Evolutionary conservation across 23 tunicate genomes (phyloP).

Genomic region (Ascidia mentula): DNA sequence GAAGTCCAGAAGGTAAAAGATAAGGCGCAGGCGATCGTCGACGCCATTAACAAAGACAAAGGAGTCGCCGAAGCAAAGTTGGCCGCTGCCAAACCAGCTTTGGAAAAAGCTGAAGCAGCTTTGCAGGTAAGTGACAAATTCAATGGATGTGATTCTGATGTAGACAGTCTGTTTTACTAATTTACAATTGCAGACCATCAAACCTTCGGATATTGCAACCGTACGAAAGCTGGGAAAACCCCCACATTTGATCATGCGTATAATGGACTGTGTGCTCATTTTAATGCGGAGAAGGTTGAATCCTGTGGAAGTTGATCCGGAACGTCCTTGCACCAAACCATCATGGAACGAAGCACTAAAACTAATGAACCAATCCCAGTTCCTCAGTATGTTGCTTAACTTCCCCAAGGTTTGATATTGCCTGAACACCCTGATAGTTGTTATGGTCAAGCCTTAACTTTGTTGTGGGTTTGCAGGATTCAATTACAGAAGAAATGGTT

Average conservation of each 20-base stretch:
- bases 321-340: slow-evolving; percentile 63
- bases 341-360: slow-evolving; percentile 72
- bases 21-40: slow-evolving; percentile 80
- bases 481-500: slow-evolving; percentile 78
- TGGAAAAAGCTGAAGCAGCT: slow-evolving; percentile 67
- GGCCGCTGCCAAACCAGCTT: slow-evolving; percentile 70
- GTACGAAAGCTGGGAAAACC: slow-evolving; percentile 82
- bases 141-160: background rate
- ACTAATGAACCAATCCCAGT: slow-evolving; percentile 76
- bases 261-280: slow-evolving; percentile 82
- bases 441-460: background rate
- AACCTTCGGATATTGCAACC: slow-evolving; percentile 79
- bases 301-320: slow-evolving; percentile 64
- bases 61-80: slow-evolving; percentile 79
- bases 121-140: slow-evolving; percentile 40
- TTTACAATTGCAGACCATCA: slow-evolving; percentile 47
- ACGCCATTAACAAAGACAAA: slow-evolving; percentile 71
- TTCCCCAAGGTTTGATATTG: slow-evolving; percentile 51
- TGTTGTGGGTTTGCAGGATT: slow-evolving; percentile 22
- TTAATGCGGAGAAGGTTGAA: slow-evolving; percentile 63
- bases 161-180: background rate
- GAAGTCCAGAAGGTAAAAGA: slow-evolving; percentile 74
- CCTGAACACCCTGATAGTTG: background rate
- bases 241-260: slow-evolving; percentile 84
- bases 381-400: slow-evolving; percentile 64